Conservation (phyloP, 1,140 invertebrate genomes). For the Drosophila suzukii region DNA sequence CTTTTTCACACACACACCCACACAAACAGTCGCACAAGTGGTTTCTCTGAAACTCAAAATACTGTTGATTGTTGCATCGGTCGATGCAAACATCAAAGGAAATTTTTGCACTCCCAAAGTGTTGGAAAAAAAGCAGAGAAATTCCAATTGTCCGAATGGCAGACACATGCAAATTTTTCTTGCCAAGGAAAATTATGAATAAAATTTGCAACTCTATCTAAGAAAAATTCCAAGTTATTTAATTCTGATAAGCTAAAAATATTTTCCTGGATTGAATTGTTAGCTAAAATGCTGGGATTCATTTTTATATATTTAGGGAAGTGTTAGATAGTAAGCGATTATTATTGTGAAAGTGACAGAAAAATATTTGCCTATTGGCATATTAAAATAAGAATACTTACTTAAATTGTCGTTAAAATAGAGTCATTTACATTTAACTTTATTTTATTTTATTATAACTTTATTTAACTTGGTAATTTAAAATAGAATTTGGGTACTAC, state of each 20-base stretch:
- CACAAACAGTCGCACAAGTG: constrained; percentile 22
- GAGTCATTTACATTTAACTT: too few species aligned
- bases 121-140: constrained; percentile 19
- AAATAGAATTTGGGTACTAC: too few species aligned
- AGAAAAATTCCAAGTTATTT: constrained; percentile 1
- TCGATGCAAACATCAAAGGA: constrained; percentile 21
- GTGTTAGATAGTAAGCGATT: too few species aligned
- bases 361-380: too few species aligned
- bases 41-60: constrained; percentile 34
- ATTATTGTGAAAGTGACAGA: too few species aligned
- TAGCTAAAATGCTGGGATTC: not conserved
- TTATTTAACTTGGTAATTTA: too few species aligned
- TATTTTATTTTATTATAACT: too few species aligned
- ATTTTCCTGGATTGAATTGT: too few species aligned
- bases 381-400: too few species aligned
- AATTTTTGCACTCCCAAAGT: constrained; percentile 21
- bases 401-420: too few species aligned
- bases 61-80: constrained; percentile 35
- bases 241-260: not conserved
- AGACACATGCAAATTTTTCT: constrained; percentile 8
- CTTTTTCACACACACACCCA: constrained; percentile 12
- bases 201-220: not conserved
- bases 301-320: too few species aligned
- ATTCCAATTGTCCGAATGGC: constrained; percentile 23
- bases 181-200: constrained; percentile 1